Percentiles rank a stretch among this genome's conserved stretches.
Conservation (phyloP, 2,888 invertebrate genomes). For the Antitype chi region DNA sequence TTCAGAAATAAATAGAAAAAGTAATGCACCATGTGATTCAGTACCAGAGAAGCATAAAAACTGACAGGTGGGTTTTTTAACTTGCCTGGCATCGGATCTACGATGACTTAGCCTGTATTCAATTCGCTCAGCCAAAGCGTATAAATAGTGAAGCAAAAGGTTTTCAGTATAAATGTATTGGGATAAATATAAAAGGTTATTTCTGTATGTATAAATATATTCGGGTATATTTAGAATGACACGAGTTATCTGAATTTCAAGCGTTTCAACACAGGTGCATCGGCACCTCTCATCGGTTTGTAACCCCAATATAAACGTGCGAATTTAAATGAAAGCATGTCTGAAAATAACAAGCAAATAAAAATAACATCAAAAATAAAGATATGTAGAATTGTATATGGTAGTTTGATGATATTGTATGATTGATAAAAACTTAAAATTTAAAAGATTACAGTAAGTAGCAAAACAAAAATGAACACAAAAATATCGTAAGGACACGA, state of each 20-base stretch:
- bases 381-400: not conserved
- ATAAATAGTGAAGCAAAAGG: slow-evolving; percentile 53
- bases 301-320: slow-evolving; percentile 48
- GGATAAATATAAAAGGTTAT: slow-evolving; percentile 62
- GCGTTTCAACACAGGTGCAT: slow-evolving; percentile 65
- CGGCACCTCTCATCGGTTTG: slow-evolving; percentile 55
- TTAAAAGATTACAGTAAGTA: not conserved
- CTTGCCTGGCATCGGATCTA: slow-evolving; percentile 56
- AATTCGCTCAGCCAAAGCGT: slow-evolving; percentile 48
- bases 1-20: slow-evolving; percentile 61
- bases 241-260: slow-evolving; percentile 65
- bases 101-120: slow-evolving; percentile 40
- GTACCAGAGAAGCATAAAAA: slow-evolving; percentile 54
- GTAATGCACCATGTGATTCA: slow-evolving; percentile 58
- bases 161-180: slow-evolving; percentile 56
- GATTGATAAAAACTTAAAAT: not conserved
- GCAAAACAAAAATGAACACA: not conserved
- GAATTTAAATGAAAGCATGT: slow-evolving; percentile 36
- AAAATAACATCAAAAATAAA: slow-evolving; percentile 32
- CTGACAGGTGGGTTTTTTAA: slow-evolving; percentile 60
- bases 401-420: not conserved
- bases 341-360: slow-evolving; percentile 38
- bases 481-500: not conserved
- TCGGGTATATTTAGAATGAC: slow-evolving; percentile 65
- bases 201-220: slow-evolving; percentile 63